Percentiles rank a stretch among this genome's conserved stretches.
Evolutionary conservation across 2,113 vertebrate species (phyloP).

Genomic region (Pterocles orientalis): DNA sequence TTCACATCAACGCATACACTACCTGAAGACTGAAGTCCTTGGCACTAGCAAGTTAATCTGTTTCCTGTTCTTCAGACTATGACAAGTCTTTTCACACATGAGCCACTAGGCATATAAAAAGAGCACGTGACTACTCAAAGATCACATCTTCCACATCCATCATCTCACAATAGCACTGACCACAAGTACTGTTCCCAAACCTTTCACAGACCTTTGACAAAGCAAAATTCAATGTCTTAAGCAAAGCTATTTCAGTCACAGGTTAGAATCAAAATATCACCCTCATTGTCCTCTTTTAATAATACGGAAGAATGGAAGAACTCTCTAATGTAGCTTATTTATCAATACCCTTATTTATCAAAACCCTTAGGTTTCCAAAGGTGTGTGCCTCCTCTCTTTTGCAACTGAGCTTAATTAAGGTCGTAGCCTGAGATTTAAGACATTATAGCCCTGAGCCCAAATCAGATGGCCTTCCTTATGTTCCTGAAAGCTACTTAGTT

Average conservation of each 20-base stretch:
- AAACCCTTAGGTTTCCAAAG: neutral
- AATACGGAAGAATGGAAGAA: neutral
- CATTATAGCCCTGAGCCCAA: neutral
- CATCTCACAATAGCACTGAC: neutral
- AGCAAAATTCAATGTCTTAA: neutral
- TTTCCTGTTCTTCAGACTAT: neutral
- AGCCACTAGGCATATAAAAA: neutral
- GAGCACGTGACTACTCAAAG: neutral
- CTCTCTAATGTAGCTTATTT: neutral
- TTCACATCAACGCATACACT: neutral
- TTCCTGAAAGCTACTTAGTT: neutral
- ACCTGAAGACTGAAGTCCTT: neutral
- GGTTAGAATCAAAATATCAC: neutral
- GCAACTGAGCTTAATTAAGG: neutral
- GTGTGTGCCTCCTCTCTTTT: neutral
- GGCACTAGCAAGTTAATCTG: neutral
- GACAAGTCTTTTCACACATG: neutral
- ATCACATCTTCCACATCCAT: neutral
- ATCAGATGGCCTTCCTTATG: neutral
- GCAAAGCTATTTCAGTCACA: neutral
- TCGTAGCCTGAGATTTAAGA: neutral
- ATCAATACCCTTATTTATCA: neutral
- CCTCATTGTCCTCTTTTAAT: neutral
- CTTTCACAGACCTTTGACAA: neutral
- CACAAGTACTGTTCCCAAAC: neutral